A percentile compares a stretch with the other conserved stretches of the same genome.
Conservation (phyloP, 2,113 vertebrate genomes). For the Dendrocopos noguchii region DNA sequence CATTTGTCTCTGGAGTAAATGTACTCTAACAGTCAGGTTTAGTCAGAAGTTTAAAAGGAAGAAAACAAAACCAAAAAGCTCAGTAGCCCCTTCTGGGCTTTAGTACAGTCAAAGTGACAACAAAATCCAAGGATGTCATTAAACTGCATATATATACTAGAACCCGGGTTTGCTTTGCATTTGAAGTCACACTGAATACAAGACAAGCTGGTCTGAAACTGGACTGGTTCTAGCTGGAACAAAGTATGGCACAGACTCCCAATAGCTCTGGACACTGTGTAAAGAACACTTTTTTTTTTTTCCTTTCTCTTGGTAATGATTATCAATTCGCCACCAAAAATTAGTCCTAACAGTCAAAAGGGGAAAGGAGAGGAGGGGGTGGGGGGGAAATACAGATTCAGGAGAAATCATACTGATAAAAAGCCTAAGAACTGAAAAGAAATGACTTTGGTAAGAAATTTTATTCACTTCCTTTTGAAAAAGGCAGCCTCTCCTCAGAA, state of each 20-base stretch:
- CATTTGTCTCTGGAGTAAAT: constrained; percentile 41
- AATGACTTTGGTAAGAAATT: constrained; percentile 74
- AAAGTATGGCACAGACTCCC: constrained; percentile 69
- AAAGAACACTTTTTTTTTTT: constrained; percentile 41
- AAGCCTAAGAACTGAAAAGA: constrained; percentile 76
- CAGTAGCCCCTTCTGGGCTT: constrained; percentile 7
- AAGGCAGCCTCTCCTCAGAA: constrained; percentile 76
- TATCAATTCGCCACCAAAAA: constrained; percentile 72
- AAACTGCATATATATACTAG: constrained; percentile 58
- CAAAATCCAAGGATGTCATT: constrained; percentile 58
- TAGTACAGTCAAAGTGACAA: constrained; percentile 43
- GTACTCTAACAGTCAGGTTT: constrained; percentile 23
- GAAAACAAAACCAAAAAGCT: background rate
- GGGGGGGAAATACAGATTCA: constrained; percentile 35
- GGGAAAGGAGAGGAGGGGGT: constrained; percentile 49
- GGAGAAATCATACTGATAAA: constrained; percentile 32
- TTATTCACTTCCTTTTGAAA: constrained; percentile 74
- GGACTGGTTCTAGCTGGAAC: constrained; percentile 61
- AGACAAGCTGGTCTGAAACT: constrained; percentile 64
- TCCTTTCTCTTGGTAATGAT: constrained; percentile 65
- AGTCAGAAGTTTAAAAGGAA: background rate
- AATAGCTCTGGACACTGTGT: constrained; percentile 24
- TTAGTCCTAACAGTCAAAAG: constrained; percentile 66
- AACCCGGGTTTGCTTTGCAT: constrained; percentile 70
- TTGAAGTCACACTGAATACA: constrained; percentile 67